These are phyloP conservation scores for Glossosoma conforme DNA, from an alignment of 1,140 invertebrate species.

Conservation along the genomic window DNA sequence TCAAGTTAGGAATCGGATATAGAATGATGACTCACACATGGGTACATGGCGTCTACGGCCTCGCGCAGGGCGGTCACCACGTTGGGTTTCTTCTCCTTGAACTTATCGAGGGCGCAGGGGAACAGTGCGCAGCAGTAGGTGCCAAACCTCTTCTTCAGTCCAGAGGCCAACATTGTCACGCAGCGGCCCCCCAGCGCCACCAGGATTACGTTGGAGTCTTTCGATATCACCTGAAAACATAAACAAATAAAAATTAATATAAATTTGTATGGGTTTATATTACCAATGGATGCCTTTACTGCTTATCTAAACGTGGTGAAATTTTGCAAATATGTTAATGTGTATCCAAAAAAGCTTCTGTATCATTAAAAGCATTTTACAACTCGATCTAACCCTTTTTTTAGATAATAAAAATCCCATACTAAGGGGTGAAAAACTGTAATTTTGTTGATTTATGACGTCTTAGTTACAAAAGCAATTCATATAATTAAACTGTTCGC, in stretches of 20 bases:
- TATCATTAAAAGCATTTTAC: too few species aligned
- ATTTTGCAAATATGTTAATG: too few species aligned
- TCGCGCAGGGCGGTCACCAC: slow-evolving; percentile 83
- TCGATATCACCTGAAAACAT: slow-evolving; percentile 67
- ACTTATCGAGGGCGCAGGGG: slow-evolving; percentile 85
- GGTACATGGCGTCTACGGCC: slow-evolving; percentile 87
- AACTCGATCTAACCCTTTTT: slow-evolving; percentile 2
- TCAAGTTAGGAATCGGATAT: neutral
- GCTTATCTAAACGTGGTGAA: too few species aligned
- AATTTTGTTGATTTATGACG: too few species aligned
- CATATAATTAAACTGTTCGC: too few species aligned
- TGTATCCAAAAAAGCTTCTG: too few species aligned
- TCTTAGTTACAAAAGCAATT: too few species aligned
- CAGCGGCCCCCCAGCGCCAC: slow-evolving; percentile 85
- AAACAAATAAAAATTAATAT: slow-evolving; percentile 11
- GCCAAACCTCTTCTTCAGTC: slow-evolving; percentile 83
- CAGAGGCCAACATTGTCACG: slow-evolving; percentile 74
- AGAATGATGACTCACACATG: slow-evolving; percentile 56
- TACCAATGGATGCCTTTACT: too few species aligned
- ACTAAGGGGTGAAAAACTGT: too few species aligned
- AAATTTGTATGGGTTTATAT: slow-evolving; percentile 8
- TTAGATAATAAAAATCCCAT: too few species aligned
- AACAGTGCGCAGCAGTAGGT: slow-evolving; percentile 79
- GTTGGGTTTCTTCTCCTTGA: slow-evolving; percentile 94
- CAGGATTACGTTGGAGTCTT: slow-evolving; percentile 94